Conservation (phyloP, 2,113 vertebrate genomes). For the Leptobrachium ailaonicum region DNA sequence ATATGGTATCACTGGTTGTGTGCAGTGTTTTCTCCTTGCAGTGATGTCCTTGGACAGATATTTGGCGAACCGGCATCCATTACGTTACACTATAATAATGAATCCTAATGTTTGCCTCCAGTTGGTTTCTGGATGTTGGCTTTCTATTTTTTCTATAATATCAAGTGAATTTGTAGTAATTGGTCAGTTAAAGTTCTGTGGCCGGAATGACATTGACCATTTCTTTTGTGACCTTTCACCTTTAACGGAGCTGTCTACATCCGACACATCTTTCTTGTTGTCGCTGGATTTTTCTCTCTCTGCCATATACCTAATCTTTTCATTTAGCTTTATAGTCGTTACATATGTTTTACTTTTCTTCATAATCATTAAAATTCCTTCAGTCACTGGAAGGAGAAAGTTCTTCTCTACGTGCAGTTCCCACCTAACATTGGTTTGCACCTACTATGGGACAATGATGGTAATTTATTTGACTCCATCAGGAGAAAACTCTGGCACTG, state of each 20-base stretch:
- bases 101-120: conserved; percentile 1
- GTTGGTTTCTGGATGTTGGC: conserved; percentile 44
- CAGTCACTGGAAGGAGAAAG: conserved; percentile 43
- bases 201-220: conserved; percentile 42
- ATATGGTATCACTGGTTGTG: conserved; percentile 36
- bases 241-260: conserved; percentile 50
- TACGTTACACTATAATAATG: conserved; percentile 50
- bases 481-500: conserved; percentile 34
- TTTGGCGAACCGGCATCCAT: conserved; percentile 46
- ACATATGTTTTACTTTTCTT: conserved; percentile 49
- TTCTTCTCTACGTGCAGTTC: conserved; percentile 53
- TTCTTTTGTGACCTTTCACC: conserved; percentile 55
- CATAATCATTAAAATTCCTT: conserved; percentile 52
- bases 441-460: conserved; percentile 49
- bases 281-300: conserved; percentile 47
- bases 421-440: conserved; percentile 51
- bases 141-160: conserved; percentile 39
- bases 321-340: conserved; percentile 54
- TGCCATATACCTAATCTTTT: conserved; percentile 49
- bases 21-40: conserved; percentile 48
- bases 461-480: conserved; percentile 42
- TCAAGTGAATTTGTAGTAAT: conserved; percentile 30
- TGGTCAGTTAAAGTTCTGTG: conserved; percentile 54
- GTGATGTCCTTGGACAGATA: conserved; percentile 56
- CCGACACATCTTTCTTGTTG: conserved; percentile 49